Base-by-base conservation (phyloP, 1,140 invertebrate genomes). In the Cryptotermes secundus region DNA sequence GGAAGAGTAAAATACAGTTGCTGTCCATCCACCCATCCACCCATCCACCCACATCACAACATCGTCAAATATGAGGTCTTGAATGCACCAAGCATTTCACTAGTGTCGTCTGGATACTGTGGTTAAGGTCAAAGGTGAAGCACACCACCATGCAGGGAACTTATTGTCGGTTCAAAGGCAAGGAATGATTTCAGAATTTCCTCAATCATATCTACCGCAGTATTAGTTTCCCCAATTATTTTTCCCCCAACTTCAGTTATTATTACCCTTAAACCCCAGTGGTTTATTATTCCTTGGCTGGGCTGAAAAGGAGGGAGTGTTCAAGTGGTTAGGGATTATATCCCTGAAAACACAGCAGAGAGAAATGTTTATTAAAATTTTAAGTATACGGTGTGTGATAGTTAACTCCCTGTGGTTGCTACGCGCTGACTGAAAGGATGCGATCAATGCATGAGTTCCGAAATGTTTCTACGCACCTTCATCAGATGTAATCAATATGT, bases 61-160 rank as follows among this genome's bases (percentile, higher is more conserved):
- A 19, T 49, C 7, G n/a, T 31, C 59, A 72, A 31, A 26, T 31
- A n/a, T n/a, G 7, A 72, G n/a, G 16, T 72, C 53, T 19, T 42
- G 45, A 14, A 72, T 3, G 6, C n/a, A 72, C 59, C 59, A 14
- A n/a, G 14, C n/a, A 31, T 16, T n/a, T 7, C 59, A 31, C 26
- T 26, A 4, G 6, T 31, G 45, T 2, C 59, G 6, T 12, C 1
- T 31, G 59, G 59, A 12, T 31, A 31, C 59, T 31, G 26, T 31
- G 59, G n/a, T 72, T n/a, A 72, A 72, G 59, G 59, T 72, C 59
- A 72, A 72, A 72, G 59, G 59, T 72, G 26, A 72, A 49, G 31
- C 0, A 72, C n/a, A 31, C 26, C n/a, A 72, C 26, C 59, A 31
- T 3, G n/a, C 24, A 59, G 19, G 22, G 24, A 59, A 59, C 53